These are phyloP conservation scores for Ylistrum balloti DNA, from an alignment of 1,140 invertebrate species.

Conservation along the genomic window DNA sequence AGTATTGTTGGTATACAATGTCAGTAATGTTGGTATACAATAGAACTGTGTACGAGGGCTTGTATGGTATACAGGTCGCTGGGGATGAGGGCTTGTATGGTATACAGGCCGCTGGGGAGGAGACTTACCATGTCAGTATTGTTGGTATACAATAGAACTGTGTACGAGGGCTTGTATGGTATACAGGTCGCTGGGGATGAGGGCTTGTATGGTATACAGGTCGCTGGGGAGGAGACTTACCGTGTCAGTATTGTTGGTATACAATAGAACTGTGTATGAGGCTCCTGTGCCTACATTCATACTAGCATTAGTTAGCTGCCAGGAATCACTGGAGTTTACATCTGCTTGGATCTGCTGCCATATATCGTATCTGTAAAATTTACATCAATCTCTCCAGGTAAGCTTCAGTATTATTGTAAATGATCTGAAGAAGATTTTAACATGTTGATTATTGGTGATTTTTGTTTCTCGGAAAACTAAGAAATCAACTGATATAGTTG, in stretches of 20 bases:
- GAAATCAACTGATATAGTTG: no score
- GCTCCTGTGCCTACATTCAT: conserved; percentile 54
- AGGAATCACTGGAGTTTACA: background rate
- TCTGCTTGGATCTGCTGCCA: background rate
- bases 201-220: background rate
- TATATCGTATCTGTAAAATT: conserved; percentile 46
- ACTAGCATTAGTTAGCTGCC: background rate
- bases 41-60: background rate
- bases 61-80: background rate
- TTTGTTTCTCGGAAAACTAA: no score
- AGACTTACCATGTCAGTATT: background rate
- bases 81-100: no score
- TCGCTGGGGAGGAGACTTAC: conserved; percentile 38
- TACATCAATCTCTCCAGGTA: no score
- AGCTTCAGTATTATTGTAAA: no score
- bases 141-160: background rate
- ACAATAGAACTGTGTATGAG: conserved; percentile 52
- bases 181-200: no score
- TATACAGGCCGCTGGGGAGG: background rate
- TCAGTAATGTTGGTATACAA: background rate
- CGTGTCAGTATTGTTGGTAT: background rate
- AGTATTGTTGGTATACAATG: background rate
- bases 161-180: no score
- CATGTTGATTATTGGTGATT: no score
- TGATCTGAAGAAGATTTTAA: no score